Conservation (phyloP, 2,113 vertebrate species). For the Brachyistius frenatus region DNA sequence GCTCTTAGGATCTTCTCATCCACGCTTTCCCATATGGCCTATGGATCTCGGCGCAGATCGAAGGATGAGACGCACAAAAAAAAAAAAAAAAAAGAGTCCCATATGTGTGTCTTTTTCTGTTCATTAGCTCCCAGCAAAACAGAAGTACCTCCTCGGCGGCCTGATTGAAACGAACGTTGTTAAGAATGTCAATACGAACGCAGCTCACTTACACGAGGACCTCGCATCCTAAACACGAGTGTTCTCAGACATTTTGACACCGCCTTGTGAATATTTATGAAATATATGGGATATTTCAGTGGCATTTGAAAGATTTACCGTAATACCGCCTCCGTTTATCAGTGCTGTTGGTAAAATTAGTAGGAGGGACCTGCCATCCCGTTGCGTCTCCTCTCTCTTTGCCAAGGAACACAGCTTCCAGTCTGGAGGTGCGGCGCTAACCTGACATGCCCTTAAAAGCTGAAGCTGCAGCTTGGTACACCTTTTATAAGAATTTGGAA, state of each 20-base stretch:
- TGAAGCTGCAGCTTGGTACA: not conserved
- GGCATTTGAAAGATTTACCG: not conserved
- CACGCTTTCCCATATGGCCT: constrained; percentile 84
- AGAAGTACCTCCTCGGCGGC: constrained; percentile 78
- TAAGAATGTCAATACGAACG: constrained; percentile 70
- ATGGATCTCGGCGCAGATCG: constrained; percentile 81
- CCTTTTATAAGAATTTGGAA: too few species aligned
- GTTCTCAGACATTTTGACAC: constrained; percentile 32
- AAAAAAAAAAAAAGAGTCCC: constrained; percentile 65
- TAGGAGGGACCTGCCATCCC: not conserved
- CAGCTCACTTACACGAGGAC: constrained; percentile 60
- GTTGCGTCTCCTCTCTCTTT: not conserved
- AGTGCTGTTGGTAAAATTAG: not conserved
- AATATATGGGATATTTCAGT: not conserved
- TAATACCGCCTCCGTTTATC: not conserved
- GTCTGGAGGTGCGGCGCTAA: not conserved
- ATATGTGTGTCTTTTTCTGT: constrained; percentile 85
- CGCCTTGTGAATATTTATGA: not conserved
- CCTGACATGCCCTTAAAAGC: constrained; percentile 15
- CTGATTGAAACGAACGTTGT: constrained; percentile 79
- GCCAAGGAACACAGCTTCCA: not conserved
- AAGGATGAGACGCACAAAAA: constrained; percentile 62
- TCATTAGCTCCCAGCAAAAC: constrained; percentile 82
- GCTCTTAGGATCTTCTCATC: constrained; percentile 78
- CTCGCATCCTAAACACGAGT: constrained; percentile 38